Conservation (phyloP, 2,113 vertebrate genomes). For the Neotragus pygmaeus region DNA sequence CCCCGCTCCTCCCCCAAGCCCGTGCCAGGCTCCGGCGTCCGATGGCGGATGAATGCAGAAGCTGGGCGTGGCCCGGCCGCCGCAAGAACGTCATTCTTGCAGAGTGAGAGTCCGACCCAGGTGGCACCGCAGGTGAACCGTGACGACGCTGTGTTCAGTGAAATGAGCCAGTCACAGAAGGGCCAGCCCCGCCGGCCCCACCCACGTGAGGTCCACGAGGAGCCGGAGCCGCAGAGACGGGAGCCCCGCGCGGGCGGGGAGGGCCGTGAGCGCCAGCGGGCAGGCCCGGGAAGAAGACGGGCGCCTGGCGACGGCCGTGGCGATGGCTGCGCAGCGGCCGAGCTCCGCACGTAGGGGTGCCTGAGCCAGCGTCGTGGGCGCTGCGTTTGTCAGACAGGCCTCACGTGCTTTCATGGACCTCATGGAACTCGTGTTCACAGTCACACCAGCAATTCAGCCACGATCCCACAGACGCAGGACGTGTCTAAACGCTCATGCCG, state of each 20-base stretch:
- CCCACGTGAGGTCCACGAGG: accelerated
- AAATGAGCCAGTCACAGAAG: accelerated
- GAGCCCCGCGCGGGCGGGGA: background rate
- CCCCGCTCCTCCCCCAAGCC: accelerated
- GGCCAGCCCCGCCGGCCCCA: accelerated
- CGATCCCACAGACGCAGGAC: accelerated
- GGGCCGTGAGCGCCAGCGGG: accelerated
- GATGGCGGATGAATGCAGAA: accelerated
- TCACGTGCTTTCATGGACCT: background rate
- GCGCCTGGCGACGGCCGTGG: accelerated
- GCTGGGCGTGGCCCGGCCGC: accelerated
- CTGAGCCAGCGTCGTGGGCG: accelerated
- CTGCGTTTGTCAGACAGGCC: accelerated
- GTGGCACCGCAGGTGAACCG: accelerated
- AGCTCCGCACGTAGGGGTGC: accelerated
- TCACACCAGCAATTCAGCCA: background rate
- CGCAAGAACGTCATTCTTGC: accelerated
- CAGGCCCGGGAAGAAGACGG: accelerated
- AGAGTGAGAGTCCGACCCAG: background rate
- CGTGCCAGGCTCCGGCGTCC: accelerated
- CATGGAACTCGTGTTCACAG: background rate
- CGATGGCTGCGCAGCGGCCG: accelerated
- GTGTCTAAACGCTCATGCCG: accelerated
- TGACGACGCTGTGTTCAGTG: accelerated
- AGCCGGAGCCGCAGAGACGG: accelerated